Conservation (phyloP, 1,140 invertebrate species). For the Drosophila parvula region DNA sequence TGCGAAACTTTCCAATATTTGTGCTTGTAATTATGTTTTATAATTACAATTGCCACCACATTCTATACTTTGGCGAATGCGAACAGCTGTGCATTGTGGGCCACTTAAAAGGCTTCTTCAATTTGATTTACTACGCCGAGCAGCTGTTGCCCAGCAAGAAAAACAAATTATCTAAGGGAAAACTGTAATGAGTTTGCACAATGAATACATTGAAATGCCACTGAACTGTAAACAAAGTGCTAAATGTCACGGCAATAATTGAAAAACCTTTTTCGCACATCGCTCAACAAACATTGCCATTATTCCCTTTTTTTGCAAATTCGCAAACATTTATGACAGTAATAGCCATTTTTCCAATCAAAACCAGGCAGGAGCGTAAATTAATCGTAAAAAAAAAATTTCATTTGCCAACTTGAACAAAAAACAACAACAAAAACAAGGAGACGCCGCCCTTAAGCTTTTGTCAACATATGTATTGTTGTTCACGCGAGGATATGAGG, state of each 20-base stretch:
- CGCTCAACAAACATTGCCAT: constrained; percentile 17
- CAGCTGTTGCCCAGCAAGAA: constrained; percentile 14
- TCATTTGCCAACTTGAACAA: constrained; percentile 33
- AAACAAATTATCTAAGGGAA: constrained; percentile 1
- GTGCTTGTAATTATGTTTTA: constrained; percentile 15
- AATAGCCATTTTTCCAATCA: constrained; percentile 38
- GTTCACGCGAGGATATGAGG: constrained; percentile 5
- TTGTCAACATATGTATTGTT: constrained; percentile 50
- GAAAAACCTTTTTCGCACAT: constrained; percentile 20
- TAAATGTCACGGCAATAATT: constrained; percentile 33
- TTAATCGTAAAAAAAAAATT: constrained; percentile 31
- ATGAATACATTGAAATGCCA: constrained; percentile 6
- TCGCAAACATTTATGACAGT: constrained; percentile 42
- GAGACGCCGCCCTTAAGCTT: constrained; percentile 37
- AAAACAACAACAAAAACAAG: constrained; percentile 19
- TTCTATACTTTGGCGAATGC: too few relatives aligned
- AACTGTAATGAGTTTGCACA: constrained; percentile 25
- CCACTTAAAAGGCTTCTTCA: constrained; percentile 11
- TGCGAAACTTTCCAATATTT: constrained; percentile 14
- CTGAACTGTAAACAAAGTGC: constrained; percentile 19
- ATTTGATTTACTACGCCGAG: constrained; percentile 14
- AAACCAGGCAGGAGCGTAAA: constrained; percentile 11
- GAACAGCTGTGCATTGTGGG: constrained; percentile 6
- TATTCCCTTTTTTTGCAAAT: constrained; percentile 35
- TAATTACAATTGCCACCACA: constrained; percentile 1